Base-by-base conservation (phyloP, 2,797 vertebrate species). In the Scomberomorus guttatus region DNA sequence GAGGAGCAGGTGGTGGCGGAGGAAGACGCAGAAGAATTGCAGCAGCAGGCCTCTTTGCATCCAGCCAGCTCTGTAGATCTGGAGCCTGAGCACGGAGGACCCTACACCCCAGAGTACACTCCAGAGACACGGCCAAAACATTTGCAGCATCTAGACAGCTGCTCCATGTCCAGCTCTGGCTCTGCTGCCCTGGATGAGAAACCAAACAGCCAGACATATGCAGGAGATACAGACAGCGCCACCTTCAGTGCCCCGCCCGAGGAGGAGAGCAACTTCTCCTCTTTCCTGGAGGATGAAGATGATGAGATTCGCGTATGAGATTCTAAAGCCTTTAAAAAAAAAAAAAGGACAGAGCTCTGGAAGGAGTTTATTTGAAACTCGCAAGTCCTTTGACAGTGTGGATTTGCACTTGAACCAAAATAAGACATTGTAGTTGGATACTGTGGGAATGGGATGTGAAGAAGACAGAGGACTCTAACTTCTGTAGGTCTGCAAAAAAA, bases 251-350 rank as follows among this genome's bases (percentile, higher is more conserved):
- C 92, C 14, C 92, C 94, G 0, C 93, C 90, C 0, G 94, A 90
- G 65, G 94, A 95, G 66, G 96, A 97, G 88, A 96, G 95, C 87
- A 96, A 97, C 87, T 98, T 99, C 93, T 98, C 97, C 0, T 98
- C 98, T 0, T 96, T 96, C 87, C 77, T 98, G 57, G 97, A 98
- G 0, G 97, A 99, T n/a, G 97, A 98, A 0, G 98, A 99, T 0
- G 98, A 99, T 0, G 98, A 99, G 92, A 99, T 99, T 86, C 94
- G 95, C 1, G 96, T 99, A 90, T 99, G 95, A 95, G 82, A 84
- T 63, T 70, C 44, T 24, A 12, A 62, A 72, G 57, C 46, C 24
- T 14, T 29, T 6, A 70, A 63, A 24, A 34, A 52, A 58, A 58
- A 46, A 27, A 54, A 61, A 27, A 18, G 6, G 32, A 32, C 60